A percentile compares a stretch with the other conserved stretches of the same genome.
Evolutionary conservation across 2,888 invertebrate species (phyloP).

Genomic region (Melipona bicolor): DNA sequence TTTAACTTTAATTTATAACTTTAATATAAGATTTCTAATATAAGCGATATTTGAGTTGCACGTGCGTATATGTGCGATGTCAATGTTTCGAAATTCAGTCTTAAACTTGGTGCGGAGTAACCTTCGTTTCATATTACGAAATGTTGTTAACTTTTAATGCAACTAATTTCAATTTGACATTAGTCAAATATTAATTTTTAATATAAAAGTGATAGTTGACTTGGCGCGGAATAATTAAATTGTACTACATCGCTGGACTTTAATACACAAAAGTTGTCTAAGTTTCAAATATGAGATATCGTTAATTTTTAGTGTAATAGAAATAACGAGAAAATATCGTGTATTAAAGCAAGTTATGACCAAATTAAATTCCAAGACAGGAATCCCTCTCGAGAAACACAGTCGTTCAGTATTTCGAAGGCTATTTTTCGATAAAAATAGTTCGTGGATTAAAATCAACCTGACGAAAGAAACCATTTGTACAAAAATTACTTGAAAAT

Average conservation of each 20-base stretch:
- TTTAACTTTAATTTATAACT: too few relatives aligned
- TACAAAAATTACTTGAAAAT: background rate
- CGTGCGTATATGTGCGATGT: background rate
- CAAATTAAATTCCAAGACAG: background rate
- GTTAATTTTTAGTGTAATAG: background rate
- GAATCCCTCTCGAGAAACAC: background rate
- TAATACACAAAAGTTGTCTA: too few relatives aligned
- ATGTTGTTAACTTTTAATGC: background rate
- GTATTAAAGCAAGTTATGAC: background rate
- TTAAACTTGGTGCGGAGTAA: background rate
- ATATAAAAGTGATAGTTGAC: too few relatives aligned
- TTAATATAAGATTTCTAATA: too few relatives aligned
- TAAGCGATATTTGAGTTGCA: too few relatives aligned
- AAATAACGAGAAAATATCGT: background rate
- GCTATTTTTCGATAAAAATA: constrained; percentile 46
- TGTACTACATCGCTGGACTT: too few relatives aligned
- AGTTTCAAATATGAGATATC: too few relatives aligned
- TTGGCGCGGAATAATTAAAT: too few relatives aligned
- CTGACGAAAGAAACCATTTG: constrained; percentile 42
- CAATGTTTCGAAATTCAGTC: background rate
- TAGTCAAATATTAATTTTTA: too few relatives aligned
- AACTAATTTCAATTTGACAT: too few relatives aligned
- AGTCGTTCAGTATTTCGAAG: background rate
- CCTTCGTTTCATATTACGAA: background rate
- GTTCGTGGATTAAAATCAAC: constrained; percentile 52